Evolutionary conservation across 2,113 vertebrate genomes (phyloP).

Genomic region (Zapus hudsonius): DNA sequence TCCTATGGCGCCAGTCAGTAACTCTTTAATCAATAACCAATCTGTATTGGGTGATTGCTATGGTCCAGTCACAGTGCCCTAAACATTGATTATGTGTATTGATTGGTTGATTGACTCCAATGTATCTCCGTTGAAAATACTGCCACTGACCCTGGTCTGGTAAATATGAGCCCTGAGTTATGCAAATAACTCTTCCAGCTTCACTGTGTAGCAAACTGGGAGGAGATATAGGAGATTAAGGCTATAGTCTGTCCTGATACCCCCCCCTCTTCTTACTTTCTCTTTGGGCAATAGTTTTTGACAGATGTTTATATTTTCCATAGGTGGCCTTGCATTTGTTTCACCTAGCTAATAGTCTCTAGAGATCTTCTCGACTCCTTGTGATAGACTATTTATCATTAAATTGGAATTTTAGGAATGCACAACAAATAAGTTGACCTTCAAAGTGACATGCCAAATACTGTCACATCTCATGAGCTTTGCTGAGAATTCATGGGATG

Average conservation of each 20-base stretch:
- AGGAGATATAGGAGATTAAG: background rate
- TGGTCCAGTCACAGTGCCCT: no score
- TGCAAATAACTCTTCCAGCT: background rate
- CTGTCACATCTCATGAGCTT: background rate
- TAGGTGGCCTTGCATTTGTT: background rate
- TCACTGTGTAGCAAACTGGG: background rate
- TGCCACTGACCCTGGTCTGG: background rate
- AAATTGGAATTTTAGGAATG: background rate
- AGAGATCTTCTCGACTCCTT: background rate
- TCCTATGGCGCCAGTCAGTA: background rate
- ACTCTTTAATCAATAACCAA: background rate
- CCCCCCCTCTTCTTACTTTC: no score
- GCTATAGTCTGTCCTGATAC: accelerated
- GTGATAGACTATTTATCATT: background rate
- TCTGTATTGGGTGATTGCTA: accelerated
- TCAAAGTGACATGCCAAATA: background rate
- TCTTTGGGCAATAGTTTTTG: background rate
- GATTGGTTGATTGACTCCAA: background rate
- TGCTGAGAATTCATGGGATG: background rate
- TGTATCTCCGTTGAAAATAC: background rate
- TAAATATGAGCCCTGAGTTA: background rate
- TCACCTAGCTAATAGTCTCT: background rate
- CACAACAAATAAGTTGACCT: background rate
- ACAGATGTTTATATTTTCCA: background rate
- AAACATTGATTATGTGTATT: accelerated